Base-by-base conservation (phyloP, 2,797 vertebrate species). In the Apodemus agrarius region DNA sequence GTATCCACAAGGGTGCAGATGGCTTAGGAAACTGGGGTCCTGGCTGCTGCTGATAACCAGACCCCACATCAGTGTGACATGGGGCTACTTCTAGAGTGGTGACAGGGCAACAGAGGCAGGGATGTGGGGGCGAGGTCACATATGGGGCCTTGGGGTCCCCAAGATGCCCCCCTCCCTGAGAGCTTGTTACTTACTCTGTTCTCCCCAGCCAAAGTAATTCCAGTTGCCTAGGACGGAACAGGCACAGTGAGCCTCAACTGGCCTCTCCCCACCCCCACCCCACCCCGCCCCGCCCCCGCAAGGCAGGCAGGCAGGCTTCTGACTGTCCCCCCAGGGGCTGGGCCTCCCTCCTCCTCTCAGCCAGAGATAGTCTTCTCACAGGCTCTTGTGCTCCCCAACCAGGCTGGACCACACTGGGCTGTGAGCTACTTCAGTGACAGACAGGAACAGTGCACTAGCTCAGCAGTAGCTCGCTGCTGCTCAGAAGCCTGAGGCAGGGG, bases 161-260 rank as follows among this genome's bases (percentile, higher is more conserved):
- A 3, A 84, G 80, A 89, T 3, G 0, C n/a, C 90, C 76, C 0
- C 76, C 7, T 89, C 92, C 87, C 82, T 67, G 0, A 4, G 78
- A 75, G n/a, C 13, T 6, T 43, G 4, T n/a, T 52, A 92, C 99
- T 99, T 99, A 99, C 99, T 99, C 98, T 99, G 99, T 93, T 99
- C 99, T 98, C 99, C 99, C 99, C 99, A 99, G 97, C 99, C 99
- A 97, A 99, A 99, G 98, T 99, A 99, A 98, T 99, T 99, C 99
- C 99, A 99, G 99, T 99, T 99, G 99, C 99, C 99, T 99, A 98
- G 65, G 98, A 98, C 93, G 97, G 84, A 97, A 97, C 94, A 59
- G 89, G 90, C 97, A 94, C 94, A 97, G 80, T 52, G 96, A 74
- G 72, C 40, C 5, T 21, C n/a, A 21, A 49, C 37, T 26, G 24